Evolutionary conservation across 2,797 vertebrate species (phyloP).

Genomic region (Linurgus olivaceus): DNA sequence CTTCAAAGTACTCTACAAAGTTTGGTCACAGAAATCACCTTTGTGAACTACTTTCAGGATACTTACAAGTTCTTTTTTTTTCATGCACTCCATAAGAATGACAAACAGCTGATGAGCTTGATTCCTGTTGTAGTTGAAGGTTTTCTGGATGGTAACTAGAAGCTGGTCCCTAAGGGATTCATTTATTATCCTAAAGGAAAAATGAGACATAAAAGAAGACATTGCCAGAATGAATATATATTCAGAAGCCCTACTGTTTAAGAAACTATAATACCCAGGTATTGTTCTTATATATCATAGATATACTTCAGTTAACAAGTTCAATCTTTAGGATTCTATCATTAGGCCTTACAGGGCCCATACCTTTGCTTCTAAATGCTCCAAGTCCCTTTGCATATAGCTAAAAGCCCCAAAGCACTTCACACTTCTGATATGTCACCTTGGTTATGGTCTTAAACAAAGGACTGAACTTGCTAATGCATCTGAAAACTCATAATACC

Average conservation of each 20-base stretch:
- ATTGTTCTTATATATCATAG: neutral
- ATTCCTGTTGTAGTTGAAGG: slow-evolving; percentile 92
- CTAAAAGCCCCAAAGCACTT: neutral
- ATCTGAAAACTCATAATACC: neutral
- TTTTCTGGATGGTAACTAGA: slow-evolving; percentile 97
- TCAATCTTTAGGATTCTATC: neutral
- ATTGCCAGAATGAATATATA: neutral
- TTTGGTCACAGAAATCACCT: neutral
- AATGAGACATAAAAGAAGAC: neutral
- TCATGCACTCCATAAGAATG: slow-evolving; percentile 98
- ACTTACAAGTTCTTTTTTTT: slow-evolving; percentile 97
- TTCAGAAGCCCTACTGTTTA: neutral
- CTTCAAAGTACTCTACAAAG: neutral
- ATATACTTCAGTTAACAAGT: neutral
- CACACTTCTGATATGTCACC: neutral
- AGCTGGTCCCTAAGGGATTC: slow-evolving; percentile 95
- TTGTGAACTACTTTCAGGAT: neutral
- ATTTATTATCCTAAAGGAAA: slow-evolving; percentile 81
- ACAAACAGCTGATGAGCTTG: slow-evolving; percentile 92
- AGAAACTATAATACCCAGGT: neutral
- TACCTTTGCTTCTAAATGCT: neutral
- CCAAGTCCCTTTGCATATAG: neutral
- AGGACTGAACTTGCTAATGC: neutral
- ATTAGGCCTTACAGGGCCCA: neutral
- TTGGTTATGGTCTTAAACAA: neutral